Conservation (phyloP, 30 jellyfish, hydroid and myxozoan genomes). For the Hydractinia symbiolongicarpus region DNA sequence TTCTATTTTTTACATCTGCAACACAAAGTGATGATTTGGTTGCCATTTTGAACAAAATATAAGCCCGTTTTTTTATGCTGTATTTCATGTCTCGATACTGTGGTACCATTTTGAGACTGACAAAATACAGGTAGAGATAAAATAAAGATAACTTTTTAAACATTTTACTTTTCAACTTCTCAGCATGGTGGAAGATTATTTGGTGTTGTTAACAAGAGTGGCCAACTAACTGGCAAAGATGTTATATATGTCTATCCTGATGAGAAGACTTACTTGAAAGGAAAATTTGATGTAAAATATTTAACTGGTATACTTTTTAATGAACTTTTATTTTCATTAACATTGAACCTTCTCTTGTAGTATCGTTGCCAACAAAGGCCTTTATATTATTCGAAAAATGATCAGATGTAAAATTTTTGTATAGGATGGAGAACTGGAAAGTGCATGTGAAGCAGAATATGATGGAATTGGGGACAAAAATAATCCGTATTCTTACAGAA, state of each 20-base stretch:
- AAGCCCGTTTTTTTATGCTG: no score
- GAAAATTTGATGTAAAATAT: slow-evolving; percentile 59
- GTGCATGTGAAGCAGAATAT: slow-evolving; percentile 41
- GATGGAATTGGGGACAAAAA: slow-evolving; percentile 8
- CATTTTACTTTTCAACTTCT: background rate
- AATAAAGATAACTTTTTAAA: no score
- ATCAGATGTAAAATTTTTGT: background rate
- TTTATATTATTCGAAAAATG: no score
- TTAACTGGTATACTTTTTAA: background rate
- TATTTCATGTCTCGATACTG: no score
- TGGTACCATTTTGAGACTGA: no score
- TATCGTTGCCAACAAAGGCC: no score
- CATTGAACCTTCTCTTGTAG: background rate
- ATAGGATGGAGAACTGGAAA: slow-evolving; percentile 62
- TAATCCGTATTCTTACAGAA: slow-evolving; percentile 32
- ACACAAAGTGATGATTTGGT: no score
- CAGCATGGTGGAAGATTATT: slow-evolving; percentile 74
- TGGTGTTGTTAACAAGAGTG: slow-evolving; percentile 67
- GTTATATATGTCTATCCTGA: slow-evolving; percentile 76
- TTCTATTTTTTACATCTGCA: no score
- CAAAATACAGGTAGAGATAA: no score
- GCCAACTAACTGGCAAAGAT: slow-evolving; percentile 54
- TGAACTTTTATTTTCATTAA: background rate
- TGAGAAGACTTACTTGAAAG: slow-evolving; percentile 57
- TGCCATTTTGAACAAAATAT: no score